Percentiles rank a stretch among this genome's conserved stretches.
Evolutionary conservation across 2,113 vertebrate genomes (phyloP).

Genomic region (Sakesphorus luctuosus): DNA sequence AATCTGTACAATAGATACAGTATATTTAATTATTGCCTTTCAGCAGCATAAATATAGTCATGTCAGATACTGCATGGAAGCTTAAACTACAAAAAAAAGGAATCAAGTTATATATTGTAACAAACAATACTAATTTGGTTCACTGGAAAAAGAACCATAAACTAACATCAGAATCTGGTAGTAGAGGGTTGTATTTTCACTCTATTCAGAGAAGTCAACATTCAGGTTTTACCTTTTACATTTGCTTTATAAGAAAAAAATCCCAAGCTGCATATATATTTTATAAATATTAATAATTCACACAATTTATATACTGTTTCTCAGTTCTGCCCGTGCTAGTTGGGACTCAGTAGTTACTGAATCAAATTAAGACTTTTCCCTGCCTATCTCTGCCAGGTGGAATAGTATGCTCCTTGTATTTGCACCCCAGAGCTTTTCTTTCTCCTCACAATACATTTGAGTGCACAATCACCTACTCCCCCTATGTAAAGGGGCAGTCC

Average conservation of each 20-base stretch:
- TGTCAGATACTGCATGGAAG: background rate
- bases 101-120: background rate
- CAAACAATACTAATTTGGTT: background rate
- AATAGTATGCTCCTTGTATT: background rate
- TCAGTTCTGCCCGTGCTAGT: background rate
- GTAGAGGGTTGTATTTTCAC: background rate
- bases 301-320: background rate
- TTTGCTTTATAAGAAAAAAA: background rate
- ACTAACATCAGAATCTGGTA: background rate
- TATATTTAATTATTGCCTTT: slow-evolving; percentile 23
- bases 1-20: background rate
- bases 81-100: background rate
- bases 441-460: background rate
- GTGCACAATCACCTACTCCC: background rate
- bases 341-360: background rate
- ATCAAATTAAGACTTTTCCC: background rate
- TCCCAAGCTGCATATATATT: background rate
- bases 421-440: background rate
- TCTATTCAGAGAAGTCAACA: background rate
- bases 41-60: background rate
- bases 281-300: background rate
- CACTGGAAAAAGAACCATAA: background rate
- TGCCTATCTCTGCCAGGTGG: no score
- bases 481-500: background rate
- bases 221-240: background rate